Base-by-base conservation (phyloP, 2,113 vertebrate species). In the Otis tarda region DNA sequence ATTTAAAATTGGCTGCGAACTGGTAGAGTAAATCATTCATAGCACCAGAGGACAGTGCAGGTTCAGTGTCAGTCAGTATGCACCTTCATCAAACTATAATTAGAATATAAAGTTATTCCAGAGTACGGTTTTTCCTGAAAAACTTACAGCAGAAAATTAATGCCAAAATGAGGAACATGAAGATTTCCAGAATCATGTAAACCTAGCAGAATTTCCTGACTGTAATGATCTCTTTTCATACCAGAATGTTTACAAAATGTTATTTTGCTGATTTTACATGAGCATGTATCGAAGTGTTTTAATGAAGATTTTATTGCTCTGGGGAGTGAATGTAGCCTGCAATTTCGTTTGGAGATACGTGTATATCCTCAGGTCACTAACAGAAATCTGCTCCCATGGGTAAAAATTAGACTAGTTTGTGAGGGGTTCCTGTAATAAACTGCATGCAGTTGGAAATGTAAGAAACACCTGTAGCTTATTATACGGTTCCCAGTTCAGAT, bases 211-310 rank as follows among this genome's bases (percentile, higher is more conserved):
- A 65, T 93, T 93, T 92, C 1, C 2, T 94, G 78, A 30, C 28
- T 77, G 27, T 86, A 71, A 75, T 71, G 30, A 25, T 78, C 52
- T 64, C 2, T 30, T 84, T 84, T 93, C 45, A 37, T 85, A 27
- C 12, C 8, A 7, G n/a, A 57, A 84, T 82, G 74, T 59, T 76
- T 95, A 64, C 53, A 93, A 82, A 77, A 67, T 71, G 60, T 63
- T 94, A 11, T 43, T 94, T 39, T 92, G 59, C 53, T 83, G 45
- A 65, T 83, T 95, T 94, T 88, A 69, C 41, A 74, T 65, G 68
- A 88, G 37, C 37, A 31, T 30, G 23, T 57, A 74, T 87, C 68
- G 56, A 57, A 39, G n/a, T 47, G 57, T 82, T 59, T 82, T 73
- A 75, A 64, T 74, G 70, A 71, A 71, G 73, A 73, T 52, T 61